phyloP scores from a whole-genome alignment of 2,888 invertebrate species.

The Tenthredo scrophulariae region DNA sequence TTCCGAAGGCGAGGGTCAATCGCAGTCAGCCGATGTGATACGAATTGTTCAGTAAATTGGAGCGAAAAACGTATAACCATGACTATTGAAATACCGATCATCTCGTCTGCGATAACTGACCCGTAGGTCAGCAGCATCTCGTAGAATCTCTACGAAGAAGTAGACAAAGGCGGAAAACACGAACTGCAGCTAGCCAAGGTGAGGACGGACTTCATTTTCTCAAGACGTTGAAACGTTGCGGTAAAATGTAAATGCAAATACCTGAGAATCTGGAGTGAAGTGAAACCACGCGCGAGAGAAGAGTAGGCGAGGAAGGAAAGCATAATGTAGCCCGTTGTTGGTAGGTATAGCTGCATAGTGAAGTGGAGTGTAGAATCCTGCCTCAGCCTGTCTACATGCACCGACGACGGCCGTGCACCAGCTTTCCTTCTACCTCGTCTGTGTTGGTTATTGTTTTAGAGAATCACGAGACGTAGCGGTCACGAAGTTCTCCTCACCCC shows the following conservation, averaged over 20 bases:
- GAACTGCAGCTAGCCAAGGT: neutral
- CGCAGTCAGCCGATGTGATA: neutral
- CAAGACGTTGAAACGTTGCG: slow-evolving; percentile 41
- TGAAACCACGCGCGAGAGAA: slow-evolving; percentile 42
- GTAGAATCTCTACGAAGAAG: neutral
- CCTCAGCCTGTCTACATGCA: slow-evolving; percentile 56
- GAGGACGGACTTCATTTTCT: slow-evolving; percentile 21
- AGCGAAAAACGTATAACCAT: slow-evolving; percentile 3
- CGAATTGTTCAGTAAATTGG: neutral
- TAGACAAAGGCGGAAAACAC: neutral
- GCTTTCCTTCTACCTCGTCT: slow-evolving; percentile 52
- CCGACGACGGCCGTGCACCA: slow-evolving; percentile 57
- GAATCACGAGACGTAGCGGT: slow-evolving; percentile 64
- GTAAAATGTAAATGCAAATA: slow-evolving; percentile 49
- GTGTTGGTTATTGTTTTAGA: slow-evolving; percentile 67
- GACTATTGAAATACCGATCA: neutral
- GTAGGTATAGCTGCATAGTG: slow-evolving; percentile 8
- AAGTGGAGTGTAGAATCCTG: slow-evolving; percentile 40
- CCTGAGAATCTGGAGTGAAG: slow-evolving; percentile 49
- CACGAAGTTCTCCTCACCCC: slow-evolving; percentile 60
- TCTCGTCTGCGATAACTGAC: slow-evolving; percentile 16
- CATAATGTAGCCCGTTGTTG: slow-evolving; percentile 26
- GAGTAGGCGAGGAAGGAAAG: slow-evolving; percentile 39
- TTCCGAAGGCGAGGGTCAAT: neutral
- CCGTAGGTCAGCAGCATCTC: neutral